phyloP scores from a whole-genome alignment of 1,140 invertebrate genomes.

The Muscidifurax raptorellus region DNA sequence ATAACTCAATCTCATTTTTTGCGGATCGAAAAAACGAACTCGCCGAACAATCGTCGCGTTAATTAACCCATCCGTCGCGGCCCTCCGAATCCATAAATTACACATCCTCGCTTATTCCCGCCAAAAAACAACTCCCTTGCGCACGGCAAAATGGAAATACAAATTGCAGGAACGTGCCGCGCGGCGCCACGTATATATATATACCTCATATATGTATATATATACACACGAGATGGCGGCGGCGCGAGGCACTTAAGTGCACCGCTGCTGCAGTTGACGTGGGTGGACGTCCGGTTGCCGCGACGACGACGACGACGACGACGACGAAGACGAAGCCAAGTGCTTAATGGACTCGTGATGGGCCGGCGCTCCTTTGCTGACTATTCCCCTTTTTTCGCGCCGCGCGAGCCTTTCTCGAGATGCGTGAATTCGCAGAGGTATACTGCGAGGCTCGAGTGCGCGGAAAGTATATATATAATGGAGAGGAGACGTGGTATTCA shows the following conservation, averaged over 20 bases:
- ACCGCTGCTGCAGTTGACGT: not conserved
- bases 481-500: no score
- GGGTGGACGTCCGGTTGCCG: constrained; percentile 33
- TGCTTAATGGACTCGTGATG: constrained; percentile 36
- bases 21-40: not conserved
- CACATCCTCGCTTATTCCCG: not conserved
- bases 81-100: constrained; percentile 20
- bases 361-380: constrained; percentile 8
- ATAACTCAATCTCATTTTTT: not conserved
- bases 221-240: no score
- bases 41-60: not conserved
- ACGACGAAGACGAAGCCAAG: not conserved
- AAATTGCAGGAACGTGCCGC: constrained; percentile 11
- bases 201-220: not conserved
- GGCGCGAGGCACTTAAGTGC: not conserved
- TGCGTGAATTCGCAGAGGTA: not conserved
- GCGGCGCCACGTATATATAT: not conserved
- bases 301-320: not conserved
- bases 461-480: no score
- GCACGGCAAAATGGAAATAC: constrained; percentile 16
- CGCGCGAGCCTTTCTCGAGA: not conserved
- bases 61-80: not conserved
- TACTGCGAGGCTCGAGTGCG: not conserved
- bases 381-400: not conserved
- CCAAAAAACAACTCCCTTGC: not conserved